Evolutionary conservation across 1,140 invertebrate genomes (phyloP).

Genomic region (Euura saliciscinereae): DNA sequence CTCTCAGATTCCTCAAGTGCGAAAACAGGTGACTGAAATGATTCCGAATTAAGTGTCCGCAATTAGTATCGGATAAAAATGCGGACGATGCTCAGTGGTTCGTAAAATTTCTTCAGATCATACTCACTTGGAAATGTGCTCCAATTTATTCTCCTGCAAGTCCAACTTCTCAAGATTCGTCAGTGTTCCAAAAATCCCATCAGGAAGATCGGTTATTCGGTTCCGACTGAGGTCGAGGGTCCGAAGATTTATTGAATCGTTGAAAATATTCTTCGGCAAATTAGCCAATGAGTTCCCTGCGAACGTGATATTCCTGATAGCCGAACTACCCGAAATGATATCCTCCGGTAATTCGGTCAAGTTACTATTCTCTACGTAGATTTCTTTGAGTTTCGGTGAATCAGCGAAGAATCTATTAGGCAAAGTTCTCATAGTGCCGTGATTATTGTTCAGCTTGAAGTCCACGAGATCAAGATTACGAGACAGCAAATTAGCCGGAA

Average conservation of each 20-base stretch:
- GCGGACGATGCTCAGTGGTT: background rate
- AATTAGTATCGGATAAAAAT: too few relatives aligned
- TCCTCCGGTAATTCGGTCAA: constrained; percentile 62
- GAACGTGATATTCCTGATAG: constrained; percentile 63
- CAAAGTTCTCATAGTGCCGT: constrained; percentile 60
- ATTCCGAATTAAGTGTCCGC: constrained; percentile 16
- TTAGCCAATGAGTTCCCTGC: constrained; percentile 61
- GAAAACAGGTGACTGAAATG: constrained; percentile 46
- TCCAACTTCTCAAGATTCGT: constrained; percentile 60
- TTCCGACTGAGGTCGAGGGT: constrained; percentile 65
- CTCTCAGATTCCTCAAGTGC: constrained; percentile 34
- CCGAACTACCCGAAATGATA: constrained; percentile 62
- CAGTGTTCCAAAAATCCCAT: constrained; percentile 59
- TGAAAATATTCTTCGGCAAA: constrained; percentile 63
- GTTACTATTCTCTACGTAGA: constrained; percentile 59
- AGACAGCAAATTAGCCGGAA: constrained; percentile 66
- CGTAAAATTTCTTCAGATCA: background rate
- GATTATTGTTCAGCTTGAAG: constrained; percentile 61
- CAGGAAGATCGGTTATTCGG: constrained; percentile 58
- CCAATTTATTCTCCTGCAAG: constrained; percentile 61
- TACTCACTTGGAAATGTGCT: constrained; percentile 57
- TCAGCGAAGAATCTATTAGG: constrained; percentile 64
- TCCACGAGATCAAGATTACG: constrained; percentile 52
- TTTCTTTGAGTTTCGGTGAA: constrained; percentile 58
- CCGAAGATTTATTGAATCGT: constrained; percentile 62